Evolutionary conservation across 2,797 vertebrate genomes (phyloP), one percentile per base, ranked within the genome.

Genomic region (Brachyrhaphis roseni): DNA sequence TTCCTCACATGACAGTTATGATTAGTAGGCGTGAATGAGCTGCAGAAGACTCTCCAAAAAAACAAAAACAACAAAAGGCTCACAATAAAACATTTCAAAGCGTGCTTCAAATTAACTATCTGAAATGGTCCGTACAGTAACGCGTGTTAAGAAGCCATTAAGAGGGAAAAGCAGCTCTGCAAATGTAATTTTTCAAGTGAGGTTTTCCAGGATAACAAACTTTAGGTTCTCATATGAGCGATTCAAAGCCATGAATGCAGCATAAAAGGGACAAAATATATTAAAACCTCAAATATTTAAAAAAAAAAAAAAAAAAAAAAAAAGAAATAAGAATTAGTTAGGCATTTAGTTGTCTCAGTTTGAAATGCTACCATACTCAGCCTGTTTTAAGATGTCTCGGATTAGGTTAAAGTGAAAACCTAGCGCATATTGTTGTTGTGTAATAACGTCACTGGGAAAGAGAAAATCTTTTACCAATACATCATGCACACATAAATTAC

Each of bases 21-120:
- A 94, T 94, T 93, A 89, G 90, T 89, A 91, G 91, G 91, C 92
- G 91, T 91, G 93, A 94, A 92, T 91, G 92, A 94, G 90, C 81
- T 82, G 82, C 82, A 77, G 87, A 86, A 84, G 90, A 86, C 77
- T 82, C 78, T 45, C 89, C 91, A 88, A 89, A 78, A 49, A 18
- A 47, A 49, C 4, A 45, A 46, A 15, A 46, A n/a, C n/a, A n/a
- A n/a, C n/a, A 46, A 78, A 78, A 78, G 80, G 68, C 80, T 85
- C 89, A 90, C 84, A 90, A 87, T 86, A 84, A 62, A 57, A 91
- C 83, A 86, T 91, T 93, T 86, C 90, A 77, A 90, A 89, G 84
- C 78, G 86, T 80, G 83, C 82, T 82, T 89, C 80, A 75, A 78
- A 85, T 88, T 78, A 88, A 88, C 86, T 68, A 74, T 80, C 75